These are phyloP conservation scores for Autographa gamma DNA, from an alignment of 2,888 invertebrate genomes.

Conservation along the genomic window DNA sequence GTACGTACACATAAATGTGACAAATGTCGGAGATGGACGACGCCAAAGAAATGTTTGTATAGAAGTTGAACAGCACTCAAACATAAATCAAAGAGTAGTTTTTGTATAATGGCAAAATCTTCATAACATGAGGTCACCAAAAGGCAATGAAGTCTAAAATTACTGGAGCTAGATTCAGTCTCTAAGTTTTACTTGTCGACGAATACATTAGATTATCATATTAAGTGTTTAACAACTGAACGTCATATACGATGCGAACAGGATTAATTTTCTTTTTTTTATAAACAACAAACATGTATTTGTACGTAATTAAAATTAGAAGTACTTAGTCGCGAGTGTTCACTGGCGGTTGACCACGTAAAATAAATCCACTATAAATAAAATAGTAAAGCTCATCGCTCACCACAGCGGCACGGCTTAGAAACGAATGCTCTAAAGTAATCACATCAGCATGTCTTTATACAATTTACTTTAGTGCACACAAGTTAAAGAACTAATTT, in stretches of 20 bases:
- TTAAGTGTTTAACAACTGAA: constrained; percentile 56
- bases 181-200: constrained; percentile 47
- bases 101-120: constrained; percentile 30
- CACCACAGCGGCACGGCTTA: not conserved
- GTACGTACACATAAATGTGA: constrained; percentile 20
- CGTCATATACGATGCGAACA: constrained; percentile 47
- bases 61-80: constrained; percentile 29
- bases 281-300: constrained; percentile 50
- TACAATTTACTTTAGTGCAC: not conserved
- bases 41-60: constrained; percentile 20
- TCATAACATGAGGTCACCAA: constrained; percentile 41
- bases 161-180: constrained; percentile 56
- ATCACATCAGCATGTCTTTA: not conserved
- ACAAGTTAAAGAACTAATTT: not conserved
- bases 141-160: constrained; percentile 41
- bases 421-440: not conserved
- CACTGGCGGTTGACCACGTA: constrained; percentile 48
- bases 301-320: constrained; percentile 50
- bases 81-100: constrained; percentile 21
- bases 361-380: constrained; percentile 64
- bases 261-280: constrained; percentile 38
- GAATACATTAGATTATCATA: constrained; percentile 39
- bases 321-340: constrained; percentile 47
- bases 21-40: constrained; percentile 24
- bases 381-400: constrained; percentile 38